Base-by-base conservation (phyloP, 30 jellyfish, hydroid and myxozoan species). In the Cassiopea xamachana region DNA sequence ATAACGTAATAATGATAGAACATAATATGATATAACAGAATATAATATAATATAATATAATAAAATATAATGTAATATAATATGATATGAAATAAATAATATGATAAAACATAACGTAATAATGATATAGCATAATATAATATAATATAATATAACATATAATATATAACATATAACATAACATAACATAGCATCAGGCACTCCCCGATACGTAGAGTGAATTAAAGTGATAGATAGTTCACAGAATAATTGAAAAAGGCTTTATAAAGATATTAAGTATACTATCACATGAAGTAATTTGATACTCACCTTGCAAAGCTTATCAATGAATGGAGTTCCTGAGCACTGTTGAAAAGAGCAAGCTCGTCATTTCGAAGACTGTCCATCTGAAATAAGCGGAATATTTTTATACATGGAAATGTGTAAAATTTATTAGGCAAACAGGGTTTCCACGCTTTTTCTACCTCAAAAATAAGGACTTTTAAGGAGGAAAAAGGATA, bases 251-350 rank as follows among this genome's bases (percentile, higher is more conserved):
- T 2, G 9, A 2, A 2, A 51, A 9, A 4, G 9, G 8, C 9
- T 9, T 51, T 51, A 51, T 4, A 51, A 51, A 51, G 64, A 51
- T 9, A 51, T 9, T 51, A 9, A 9, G 64, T 51, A 4, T 9
- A 51, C 4, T 51, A 51, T 51, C 9, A 51, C 64, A 51, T 51
- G 64, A 51, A 2, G 14, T 14, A n/a, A 14, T 62, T 14, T 2
- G 51, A 2, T 4, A 71, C 14, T 71, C 69, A 95, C 99, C 99
- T 96, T 61, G 92, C 48, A 86, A 91, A 91, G 3, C 98, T 97
- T 68, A 96, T 92, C 60, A 96, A 55, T 17, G 93, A 77, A 47
- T 96, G 99, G 2, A 96, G 89, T 71, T 87, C 97, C 58, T 84
- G 90, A 2, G 99, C 99, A 17, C 82, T 49, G 60, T 81, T 73